Conservation (phyloP, 2,797 vertebrate genomes). For the Cryptoprocta ferox region DNA sequence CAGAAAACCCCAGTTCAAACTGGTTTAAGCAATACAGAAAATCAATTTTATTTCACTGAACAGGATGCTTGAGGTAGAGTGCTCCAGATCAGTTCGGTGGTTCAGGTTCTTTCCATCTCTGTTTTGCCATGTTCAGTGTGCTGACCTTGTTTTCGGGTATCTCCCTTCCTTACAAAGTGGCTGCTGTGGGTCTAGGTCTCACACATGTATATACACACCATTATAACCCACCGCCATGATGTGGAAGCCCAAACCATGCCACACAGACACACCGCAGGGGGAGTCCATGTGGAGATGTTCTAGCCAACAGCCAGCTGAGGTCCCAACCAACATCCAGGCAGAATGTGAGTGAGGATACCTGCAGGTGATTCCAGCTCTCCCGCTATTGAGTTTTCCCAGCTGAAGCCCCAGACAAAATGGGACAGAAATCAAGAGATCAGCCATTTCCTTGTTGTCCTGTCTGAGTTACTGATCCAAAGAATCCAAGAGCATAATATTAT, state of each 20-base stretch:
- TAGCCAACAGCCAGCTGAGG: not conserved
- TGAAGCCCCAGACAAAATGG: not conserved
- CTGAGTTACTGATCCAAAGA: not conserved
- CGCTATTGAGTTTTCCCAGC: not conserved
- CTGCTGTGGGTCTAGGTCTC: not conserved
- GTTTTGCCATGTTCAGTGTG: not conserved
- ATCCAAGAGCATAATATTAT: not conserved
- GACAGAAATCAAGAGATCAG: not conserved
- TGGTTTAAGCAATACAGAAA: not conserved
- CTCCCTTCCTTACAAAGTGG: not conserved
- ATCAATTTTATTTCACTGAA: not conserved
- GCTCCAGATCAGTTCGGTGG: not conserved
- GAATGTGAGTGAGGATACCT: not conserved
- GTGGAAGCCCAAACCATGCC: not conserved
- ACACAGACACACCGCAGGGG: rapidly evolving
- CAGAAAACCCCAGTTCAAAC: not conserved
- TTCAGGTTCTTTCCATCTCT: not conserved
- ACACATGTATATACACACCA: rapidly evolving
- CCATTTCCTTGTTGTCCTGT: not conserved
- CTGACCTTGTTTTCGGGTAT: not conserved
- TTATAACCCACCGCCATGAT: not conserved
- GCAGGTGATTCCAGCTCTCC: not conserved
- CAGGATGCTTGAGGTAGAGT: not conserved
- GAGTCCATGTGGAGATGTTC: not conserved
- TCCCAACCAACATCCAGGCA: not conserved